Percentiles rank a stretch among this genome's conserved stretches.
Evolutionary conservation across 2,888 invertebrate species (phyloP).

Genomic region (Malthinus flaveolus): DNA sequence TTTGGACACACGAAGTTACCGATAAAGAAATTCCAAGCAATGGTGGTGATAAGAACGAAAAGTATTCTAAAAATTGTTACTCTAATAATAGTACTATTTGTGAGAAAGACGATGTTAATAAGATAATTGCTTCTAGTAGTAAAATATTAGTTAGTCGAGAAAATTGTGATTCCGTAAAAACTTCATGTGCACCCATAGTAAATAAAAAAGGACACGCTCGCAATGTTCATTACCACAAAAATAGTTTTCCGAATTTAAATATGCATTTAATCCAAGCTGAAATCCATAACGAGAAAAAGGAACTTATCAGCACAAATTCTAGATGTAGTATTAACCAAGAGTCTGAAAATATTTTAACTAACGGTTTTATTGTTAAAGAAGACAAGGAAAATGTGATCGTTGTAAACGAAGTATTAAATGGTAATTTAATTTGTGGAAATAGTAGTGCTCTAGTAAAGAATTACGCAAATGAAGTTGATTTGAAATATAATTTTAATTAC

Average conservation of each 20-base stretch:
- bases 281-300: constrained; percentile 34
- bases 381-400: constrained; percentile 23
- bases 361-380: constrained; percentile 10
- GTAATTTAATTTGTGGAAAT: constrained; percentile 19
- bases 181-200: not conserved
- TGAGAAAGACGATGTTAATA: constrained; percentile 1
- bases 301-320: constrained; percentile 14
- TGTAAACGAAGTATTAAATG: constrained; percentile 21
- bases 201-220: not conserved
- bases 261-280: constrained; percentile 30
- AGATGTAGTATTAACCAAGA: constrained; percentile 8
- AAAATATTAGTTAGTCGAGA: constrained; percentile 4
- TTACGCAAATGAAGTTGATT: constrained; percentile 16
- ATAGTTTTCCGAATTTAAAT: constrained; percentile 9
- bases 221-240: constrained; percentile 4
- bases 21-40: constrained; percentile 27
- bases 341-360: constrained; percentile 10
- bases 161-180: constrained; percentile 5
- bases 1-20: constrained; percentile 50
- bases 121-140: constrained; percentile 5
- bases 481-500: constrained; percentile 40
- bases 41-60: constrained; percentile 18
- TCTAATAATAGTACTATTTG: not conserved
- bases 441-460: constrained; percentile 6
- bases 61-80: constrained; percentile 16